Evolutionary conservation across 92 coral and sea anemone genomes (phyloP).

Genomic region (Epizoanthus stellaris): DNA sequence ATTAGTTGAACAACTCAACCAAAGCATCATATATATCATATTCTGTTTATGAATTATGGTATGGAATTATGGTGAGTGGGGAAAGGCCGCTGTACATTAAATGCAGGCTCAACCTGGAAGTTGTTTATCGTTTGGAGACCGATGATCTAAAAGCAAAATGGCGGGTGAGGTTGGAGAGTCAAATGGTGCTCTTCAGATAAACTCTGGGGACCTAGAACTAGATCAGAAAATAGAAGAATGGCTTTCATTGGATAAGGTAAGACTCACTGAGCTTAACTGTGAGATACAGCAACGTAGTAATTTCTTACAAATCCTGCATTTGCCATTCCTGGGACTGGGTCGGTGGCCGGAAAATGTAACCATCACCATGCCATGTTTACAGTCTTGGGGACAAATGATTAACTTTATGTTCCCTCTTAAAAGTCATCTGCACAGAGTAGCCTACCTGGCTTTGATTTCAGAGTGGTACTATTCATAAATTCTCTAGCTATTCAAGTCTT

Average conservation of each 20-base stretch:
- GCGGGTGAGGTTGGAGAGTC: constrained; percentile 46
- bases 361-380: not conserved
- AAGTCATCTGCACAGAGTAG: too few relatives aligned
- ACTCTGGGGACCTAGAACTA: constrained; percentile 79
- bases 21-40: not conserved
- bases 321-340: not conserved
- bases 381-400: too few relatives aligned
- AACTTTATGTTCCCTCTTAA: too few relatives aligned
- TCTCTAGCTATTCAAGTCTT: too few relatives aligned
- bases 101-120: constrained; percentile 7
- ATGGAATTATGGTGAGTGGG: constrained; percentile 18
- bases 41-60: too few relatives aligned
- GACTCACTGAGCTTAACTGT: not conserved
- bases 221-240: constrained; percentile 89
- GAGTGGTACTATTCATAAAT: too few relatives aligned
- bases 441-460: too few relatives aligned
- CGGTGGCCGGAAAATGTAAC: not conserved
- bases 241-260: constrained; percentile 92
- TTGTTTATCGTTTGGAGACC: not conserved
- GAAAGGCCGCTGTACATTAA: constrained; percentile 3
- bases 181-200: constrained; percentile 47
- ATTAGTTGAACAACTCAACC: not conserved
- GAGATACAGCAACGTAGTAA: not conserved
- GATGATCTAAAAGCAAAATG: constrained; percentile 39
- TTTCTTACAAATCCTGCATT: not conserved